Percentiles rank a stretch among this genome's conserved stretches.
These are phyloP conservation scores for Aviceda subcristata DNA, from an alignment of 2,113 vertebrate genomes.

Conservation along the genomic window DNA sequence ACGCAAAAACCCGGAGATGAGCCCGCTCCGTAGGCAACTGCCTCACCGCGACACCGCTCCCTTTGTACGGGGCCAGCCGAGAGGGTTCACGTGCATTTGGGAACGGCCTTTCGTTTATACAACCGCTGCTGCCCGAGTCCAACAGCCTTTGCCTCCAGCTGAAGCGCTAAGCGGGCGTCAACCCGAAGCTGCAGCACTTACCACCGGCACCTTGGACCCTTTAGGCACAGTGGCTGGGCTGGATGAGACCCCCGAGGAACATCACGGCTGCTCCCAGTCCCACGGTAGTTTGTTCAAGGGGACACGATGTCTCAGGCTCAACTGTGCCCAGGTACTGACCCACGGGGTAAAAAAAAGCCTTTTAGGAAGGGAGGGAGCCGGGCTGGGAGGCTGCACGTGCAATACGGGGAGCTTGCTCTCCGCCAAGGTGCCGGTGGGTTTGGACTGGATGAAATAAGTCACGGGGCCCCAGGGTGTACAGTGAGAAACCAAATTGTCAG, in stretches of 20 bases:
- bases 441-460: not conserved
- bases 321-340: not conserved
- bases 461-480: fast-evolving
- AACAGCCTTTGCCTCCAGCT: not conserved
- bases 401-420: not conserved
- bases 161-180: not conserved
- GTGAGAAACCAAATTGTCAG: not conserved
- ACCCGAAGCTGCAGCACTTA: not conserved
- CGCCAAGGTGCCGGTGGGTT: not conserved
- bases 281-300: fast-evolving
- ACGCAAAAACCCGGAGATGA: not conserved
- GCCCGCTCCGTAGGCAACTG: fast-evolving
- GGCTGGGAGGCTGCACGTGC: not conserved
- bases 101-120: not conserved
- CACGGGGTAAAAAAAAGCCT: not conserved
- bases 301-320: not conserved
- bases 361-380: not conserved
- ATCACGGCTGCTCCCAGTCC: not conserved
- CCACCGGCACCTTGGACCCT: not conserved
- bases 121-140: not conserved
- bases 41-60: not conserved
- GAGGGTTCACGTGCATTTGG: fast-evolving
- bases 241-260: not conserved
- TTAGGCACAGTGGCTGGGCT: not conserved
- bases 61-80: not conserved